Percentiles rank a stretch among this genome's conserved stretches.
Conservation (phyloP, 2,888 invertebrate species). For the Hypomecis punctinalis region DNA sequence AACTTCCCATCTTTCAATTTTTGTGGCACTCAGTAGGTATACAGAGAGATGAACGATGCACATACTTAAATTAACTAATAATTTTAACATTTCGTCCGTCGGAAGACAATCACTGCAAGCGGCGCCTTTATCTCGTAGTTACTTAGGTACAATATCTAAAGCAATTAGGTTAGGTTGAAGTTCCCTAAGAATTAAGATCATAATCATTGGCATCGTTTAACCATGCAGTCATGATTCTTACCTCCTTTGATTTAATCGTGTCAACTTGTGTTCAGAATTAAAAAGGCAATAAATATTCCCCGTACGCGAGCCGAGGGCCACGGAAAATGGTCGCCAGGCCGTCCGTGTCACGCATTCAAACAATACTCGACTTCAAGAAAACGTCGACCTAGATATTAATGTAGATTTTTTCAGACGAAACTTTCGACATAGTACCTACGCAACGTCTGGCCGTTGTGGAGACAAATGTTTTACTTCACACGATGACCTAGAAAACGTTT, state of each 20-base stretch:
- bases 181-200: no score
- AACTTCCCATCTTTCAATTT: no score
- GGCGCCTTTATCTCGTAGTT: no score
- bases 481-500: background rate
- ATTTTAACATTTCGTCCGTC: no score
- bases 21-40: no score
- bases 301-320: conserved; percentile 8
- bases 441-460: conserved; percentile 5
- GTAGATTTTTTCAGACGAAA: conserved; percentile 31
- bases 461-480: background rate
- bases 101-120: no score
- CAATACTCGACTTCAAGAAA: conserved; percentile 2
- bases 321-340: conserved; percentile 5
- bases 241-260: background rate
- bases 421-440: conserved; percentile 23
- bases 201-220: no score
- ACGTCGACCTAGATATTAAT: conserved; percentile 27
- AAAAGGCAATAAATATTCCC: conserved; percentile 31
- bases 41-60: no score
- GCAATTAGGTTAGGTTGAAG: no score
- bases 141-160: no score
- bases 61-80: no score
- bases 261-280: conserved; percentile 15
- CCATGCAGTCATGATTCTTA: background rate
- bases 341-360: conserved; percentile 17